Percentiles rank a stretch among this genome's conserved stretches.
Evolutionary conservation across 1,140 invertebrate genomes (phyloP).

Genomic region (Heliconius congener): DNA sequence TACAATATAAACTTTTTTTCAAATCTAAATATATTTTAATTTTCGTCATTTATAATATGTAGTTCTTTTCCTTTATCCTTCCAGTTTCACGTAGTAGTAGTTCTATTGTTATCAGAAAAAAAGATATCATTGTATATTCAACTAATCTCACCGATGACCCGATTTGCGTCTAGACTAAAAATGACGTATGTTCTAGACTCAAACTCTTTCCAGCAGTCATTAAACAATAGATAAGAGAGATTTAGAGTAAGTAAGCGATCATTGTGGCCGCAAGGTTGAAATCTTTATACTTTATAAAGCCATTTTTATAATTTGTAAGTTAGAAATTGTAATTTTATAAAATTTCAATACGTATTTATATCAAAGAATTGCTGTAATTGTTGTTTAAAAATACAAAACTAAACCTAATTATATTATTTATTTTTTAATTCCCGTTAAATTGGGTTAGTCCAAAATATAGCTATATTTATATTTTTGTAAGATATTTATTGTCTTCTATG

Average conservation of each 20-base stretch:
- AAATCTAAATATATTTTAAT: no score
- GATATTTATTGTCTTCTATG: no score
- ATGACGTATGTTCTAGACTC: constrained; percentile 72
- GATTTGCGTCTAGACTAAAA: constrained; percentile 67
- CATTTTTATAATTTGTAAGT: no score
- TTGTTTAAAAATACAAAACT: neutral
- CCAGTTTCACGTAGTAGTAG: constrained; percentile 45
- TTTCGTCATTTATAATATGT: no score
- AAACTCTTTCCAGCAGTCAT: constrained; percentile 55
- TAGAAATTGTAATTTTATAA: no score
- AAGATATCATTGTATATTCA: constrained; percentile 61
- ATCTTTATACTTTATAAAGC: neutral
- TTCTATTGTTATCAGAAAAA: constrained; percentile 50
- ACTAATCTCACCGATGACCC: constrained; percentile 68
- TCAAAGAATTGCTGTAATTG: neutral
- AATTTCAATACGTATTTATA: neutral
- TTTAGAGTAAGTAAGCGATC: constrained; percentile 49
- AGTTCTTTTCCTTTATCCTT: constrained; percentile 27
- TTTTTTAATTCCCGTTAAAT: no score
- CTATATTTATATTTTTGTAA: no score
- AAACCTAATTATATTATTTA: no score
- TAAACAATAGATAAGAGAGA: constrained; percentile 70
- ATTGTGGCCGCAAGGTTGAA: constrained; percentile 48
- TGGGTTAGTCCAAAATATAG: no score
- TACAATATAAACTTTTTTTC: no score